Evolutionary conservation across 2,113 vertebrate species (phyloP).

Genomic region (Nettapus auritus): DNA sequence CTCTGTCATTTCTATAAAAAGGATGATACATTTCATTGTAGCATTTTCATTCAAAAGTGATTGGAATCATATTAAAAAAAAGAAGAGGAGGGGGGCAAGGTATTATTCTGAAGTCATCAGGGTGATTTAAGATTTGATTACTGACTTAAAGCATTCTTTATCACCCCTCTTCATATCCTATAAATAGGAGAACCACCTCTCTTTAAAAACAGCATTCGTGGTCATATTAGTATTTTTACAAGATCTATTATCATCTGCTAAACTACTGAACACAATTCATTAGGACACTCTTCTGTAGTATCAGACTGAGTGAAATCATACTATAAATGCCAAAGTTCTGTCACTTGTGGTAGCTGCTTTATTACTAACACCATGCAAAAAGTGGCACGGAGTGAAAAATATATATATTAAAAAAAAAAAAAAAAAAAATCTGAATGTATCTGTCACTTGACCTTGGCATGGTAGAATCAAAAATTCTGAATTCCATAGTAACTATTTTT

Average conservation of each 20-base stretch:
- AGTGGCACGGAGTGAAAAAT: neutral
- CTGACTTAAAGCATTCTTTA: neutral
- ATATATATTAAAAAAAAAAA: too few relatives aligned
- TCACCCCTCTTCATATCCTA: neutral
- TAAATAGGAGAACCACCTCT: conserved; percentile 14
- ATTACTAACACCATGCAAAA: neutral
- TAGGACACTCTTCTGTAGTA: neutral
- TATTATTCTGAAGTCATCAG: neutral
- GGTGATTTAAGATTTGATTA: conserved; percentile 19
- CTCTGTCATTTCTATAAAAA: conserved; percentile 20
- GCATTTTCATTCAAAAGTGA: conserved; percentile 20
- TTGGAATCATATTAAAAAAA: conserved; percentile 13
- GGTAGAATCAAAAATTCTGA: neutral
- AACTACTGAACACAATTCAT: neutral
- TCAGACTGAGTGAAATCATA: neutral
- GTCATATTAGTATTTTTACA: neutral
- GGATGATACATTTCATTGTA: conserved; percentile 31
- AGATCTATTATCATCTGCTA: neutral
- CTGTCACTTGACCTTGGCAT: neutral
- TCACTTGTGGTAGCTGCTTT: neutral
- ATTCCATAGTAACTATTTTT: neutral
- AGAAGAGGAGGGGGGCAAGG: neutral
- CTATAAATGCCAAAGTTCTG: neutral
- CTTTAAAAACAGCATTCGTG: neutral
- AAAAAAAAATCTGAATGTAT: neutral